Percentiles rank a stretch among this genome's conserved stretches.
Conservation (phyloP, 2,113 vertebrate species). For the Microtus montanus region DNA sequence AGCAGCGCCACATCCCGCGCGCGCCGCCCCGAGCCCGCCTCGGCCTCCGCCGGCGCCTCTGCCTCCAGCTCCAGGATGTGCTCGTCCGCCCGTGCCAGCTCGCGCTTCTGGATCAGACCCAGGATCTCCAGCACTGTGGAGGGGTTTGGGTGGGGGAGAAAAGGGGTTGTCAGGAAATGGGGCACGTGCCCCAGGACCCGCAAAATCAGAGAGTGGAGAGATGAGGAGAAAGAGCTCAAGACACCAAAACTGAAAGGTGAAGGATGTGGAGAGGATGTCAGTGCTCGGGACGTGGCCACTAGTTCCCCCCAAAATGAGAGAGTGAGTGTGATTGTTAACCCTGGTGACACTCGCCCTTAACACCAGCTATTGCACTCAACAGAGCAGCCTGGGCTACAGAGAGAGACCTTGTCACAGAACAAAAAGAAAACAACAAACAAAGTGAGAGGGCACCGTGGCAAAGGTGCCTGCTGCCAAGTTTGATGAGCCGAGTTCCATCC, state of each 20-base stretch:
- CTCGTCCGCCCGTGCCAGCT: slow-evolving; percentile 90
- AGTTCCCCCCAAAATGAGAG: neutral
- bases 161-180: neutral
- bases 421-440: neutral
- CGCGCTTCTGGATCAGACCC: slow-evolving; percentile 91
- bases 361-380: neutral
- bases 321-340: neutral
- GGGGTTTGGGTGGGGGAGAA: neutral
- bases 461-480: neutral
- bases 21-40: slow-evolving; percentile 87
- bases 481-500: neutral
- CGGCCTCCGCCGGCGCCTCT: slow-evolving; percentile 81
- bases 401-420: neutral
- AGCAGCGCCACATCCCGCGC: slow-evolving; percentile 93
- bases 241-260: neutral
- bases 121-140: slow-evolving; percentile 93
- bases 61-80: slow-evolving; percentile 95
- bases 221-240: neutral
- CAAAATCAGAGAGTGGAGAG: neutral
- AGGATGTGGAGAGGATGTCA: neutral
- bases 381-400: neutral
- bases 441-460: neutral
- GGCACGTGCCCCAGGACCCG: neutral
- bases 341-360: too few relatives aligned
- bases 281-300: neutral